A percentile compares a stretch with the other conserved stretches of the same genome.
Evolutionary conservation across 2,113 vertebrate species (phyloP).

Genomic region (Terrapene triunguis): DNA sequence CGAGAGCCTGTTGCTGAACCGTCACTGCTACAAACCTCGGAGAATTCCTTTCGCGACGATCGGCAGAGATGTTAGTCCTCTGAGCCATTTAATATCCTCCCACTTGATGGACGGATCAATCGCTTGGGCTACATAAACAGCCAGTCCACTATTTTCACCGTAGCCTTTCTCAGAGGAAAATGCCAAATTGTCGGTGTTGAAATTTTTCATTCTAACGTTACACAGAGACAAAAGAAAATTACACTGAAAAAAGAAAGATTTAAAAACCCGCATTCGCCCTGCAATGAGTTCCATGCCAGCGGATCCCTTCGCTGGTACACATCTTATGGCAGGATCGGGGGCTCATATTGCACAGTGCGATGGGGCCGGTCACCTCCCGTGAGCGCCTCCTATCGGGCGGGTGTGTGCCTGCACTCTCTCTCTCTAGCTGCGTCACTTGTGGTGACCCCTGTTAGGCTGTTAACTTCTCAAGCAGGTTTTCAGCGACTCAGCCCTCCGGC

Average conservation of each 20-base stretch:
- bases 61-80: constrained; percentile 86
- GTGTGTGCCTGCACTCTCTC: too few species aligned
- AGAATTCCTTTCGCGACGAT: constrained; percentile 92
- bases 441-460: too few species aligned
- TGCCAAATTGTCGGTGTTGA: constrained; percentile 85
- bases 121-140: constrained; percentile 88
- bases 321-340: neutral
- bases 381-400: too few species aligned
- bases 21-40: constrained; percentile 75
- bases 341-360: neutral
- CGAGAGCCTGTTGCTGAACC: fast-evolving
- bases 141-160: constrained; percentile 90
- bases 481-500: too few species aligned
- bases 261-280: fast-evolving
- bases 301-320: neutral
- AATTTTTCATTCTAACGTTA: constrained; percentile 91
- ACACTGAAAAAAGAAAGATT: neutral
- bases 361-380: too few species aligned
- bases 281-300: neutral
- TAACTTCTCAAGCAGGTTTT: too few species aligned
- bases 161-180: constrained; percentile 88
- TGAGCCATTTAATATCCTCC: constrained; percentile 93
- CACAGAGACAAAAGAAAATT: neutral
- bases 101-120: constrained; percentile 91
- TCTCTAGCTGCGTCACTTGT: too few species aligned